Conservation (phyloP, 1,140 invertebrate genomes). For the Bombus superbus region DNA sequence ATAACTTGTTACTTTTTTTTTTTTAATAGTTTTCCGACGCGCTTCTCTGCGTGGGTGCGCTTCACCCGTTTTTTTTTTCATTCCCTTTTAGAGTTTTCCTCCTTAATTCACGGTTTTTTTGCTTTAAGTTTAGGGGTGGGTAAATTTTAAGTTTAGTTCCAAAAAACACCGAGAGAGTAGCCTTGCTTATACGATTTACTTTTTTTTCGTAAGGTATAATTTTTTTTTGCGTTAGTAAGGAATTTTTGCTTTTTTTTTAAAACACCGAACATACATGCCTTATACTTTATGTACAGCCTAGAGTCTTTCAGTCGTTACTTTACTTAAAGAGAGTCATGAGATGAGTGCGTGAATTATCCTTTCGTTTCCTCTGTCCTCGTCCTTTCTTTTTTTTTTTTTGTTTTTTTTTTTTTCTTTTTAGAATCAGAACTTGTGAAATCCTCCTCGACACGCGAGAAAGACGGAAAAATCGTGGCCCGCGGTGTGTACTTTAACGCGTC, state of each 20-base stretch:
- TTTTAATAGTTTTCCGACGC: slow-evolving; percentile 31
- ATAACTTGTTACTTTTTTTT: slow-evolving; percentile 75
- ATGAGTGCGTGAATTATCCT: slow-evolving; percentile 75
- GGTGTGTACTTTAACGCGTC: neutral
- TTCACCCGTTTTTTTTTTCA: slow-evolving; percentile 51
- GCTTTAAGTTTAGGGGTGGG: slow-evolving; percentile 67
- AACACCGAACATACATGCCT: slow-evolving; percentile 83
- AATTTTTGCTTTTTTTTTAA: slow-evolving; percentile 76
- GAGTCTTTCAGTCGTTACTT: slow-evolving; percentile 80
- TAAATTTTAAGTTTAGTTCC: slow-evolving; percentile 80
- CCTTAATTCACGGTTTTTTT: slow-evolving; percentile 64
- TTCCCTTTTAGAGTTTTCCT: slow-evolving; percentile 39
- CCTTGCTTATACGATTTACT: slow-evolving; percentile 79
- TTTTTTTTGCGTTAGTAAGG: slow-evolving; percentile 78
- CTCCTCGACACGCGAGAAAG: slow-evolving; percentile 56
- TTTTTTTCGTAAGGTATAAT: slow-evolving; percentile 77
- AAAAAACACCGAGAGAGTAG: slow-evolving; percentile 82
- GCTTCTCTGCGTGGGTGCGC: slow-evolving; percentile 37
- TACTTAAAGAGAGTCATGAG: slow-evolving; percentile 72
- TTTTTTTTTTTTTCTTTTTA: slow-evolving; percentile 19
- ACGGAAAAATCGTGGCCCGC: slow-evolving; percentile 48
- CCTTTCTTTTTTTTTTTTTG: neutral
- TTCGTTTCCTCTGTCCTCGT: slow-evolving; percentile 58
- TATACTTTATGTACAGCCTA: slow-evolving; percentile 82
- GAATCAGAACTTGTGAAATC: slow-evolving; percentile 34